Conservation (phyloP, 2,113 vertebrate genomes). For the Seriola rivoliana region DNA sequence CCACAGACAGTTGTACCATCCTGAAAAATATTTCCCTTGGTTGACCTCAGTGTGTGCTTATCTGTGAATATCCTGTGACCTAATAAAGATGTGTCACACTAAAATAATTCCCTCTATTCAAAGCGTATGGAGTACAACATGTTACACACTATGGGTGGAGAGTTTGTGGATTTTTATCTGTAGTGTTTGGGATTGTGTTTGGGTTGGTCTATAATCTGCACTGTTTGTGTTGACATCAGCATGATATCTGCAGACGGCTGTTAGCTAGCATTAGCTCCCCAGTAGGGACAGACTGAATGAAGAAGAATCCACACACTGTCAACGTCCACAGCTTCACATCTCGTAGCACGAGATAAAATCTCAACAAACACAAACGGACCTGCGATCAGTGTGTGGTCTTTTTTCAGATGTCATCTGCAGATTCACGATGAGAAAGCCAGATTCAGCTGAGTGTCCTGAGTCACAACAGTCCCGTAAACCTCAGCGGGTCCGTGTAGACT, state of each 20-base stretch:
- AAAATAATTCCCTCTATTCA: constrained; percentile 5
- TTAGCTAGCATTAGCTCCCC: neutral
- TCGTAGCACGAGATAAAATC: neutral
- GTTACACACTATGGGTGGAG: neutral
- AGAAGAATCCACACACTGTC: neutral
- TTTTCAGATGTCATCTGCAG: no score
- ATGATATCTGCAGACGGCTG: neutral
- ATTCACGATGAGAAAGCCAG: no score
- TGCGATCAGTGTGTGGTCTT: no score
- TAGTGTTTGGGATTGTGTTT: neutral
- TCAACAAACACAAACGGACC: neutral
- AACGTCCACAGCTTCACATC: neutral
- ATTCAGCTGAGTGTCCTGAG: no score
- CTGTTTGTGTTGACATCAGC: neutral
- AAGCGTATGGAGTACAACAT: constrained; percentile 7
- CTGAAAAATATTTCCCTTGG: constrained; percentile 60
- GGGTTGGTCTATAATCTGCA: neutral
- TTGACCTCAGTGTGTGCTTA: constrained; percentile 44
- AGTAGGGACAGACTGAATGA: neutral
- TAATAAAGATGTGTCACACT: constrained; percentile 13
- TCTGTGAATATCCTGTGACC: constrained; percentile 46
- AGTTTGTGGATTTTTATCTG: neutral
- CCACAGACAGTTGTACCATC: constrained; percentile 39
- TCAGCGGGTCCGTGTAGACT: no score
- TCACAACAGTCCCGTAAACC: no score